phyloP scores from a whole-genome alignment of 2,888 invertebrate species.

The Eudasyphora cyanicolor region DNA sequence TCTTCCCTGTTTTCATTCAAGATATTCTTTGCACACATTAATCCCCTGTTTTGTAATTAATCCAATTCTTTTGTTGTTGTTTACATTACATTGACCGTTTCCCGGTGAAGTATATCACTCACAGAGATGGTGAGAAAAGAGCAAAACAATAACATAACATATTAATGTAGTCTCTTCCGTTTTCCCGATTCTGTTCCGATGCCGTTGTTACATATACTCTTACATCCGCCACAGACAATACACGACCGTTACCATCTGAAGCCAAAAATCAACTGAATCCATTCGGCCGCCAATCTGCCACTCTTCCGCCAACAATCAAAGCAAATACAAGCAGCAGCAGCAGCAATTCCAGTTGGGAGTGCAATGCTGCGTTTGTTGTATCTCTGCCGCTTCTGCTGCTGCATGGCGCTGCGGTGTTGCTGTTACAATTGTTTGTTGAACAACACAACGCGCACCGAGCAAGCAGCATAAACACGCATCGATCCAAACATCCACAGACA shows the following conservation, averaged over 20 bases:
- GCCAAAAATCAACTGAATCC: slow-evolving; percentile 62
- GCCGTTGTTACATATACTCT: slow-evolving; percentile 11
- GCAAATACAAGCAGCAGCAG: slow-evolving; percentile 59
- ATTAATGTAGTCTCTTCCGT: background rate
- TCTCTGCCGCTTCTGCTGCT: background rate
- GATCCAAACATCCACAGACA: background rate
- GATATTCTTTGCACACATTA: background rate
- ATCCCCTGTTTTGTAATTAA: background rate
- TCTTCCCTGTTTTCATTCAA: background rate
- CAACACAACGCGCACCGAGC: slow-evolving; percentile 50
- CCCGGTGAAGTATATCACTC: background rate
- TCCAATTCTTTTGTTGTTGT: slow-evolving; percentile 9
- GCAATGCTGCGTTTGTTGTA: slow-evolving; percentile 37
- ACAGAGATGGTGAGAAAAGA: slow-evolving; percentile 6
- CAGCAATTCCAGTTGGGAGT: slow-evolving; percentile 64
- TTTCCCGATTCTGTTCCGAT: background rate
- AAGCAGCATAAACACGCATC: slow-evolving; percentile 37
- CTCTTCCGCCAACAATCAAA: slow-evolving; percentile 1
- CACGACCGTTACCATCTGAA: slow-evolving; percentile 61
- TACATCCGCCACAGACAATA: slow-evolving; percentile 44
- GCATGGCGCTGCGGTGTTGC: background rate
- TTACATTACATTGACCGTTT: slow-evolving; percentile 52
- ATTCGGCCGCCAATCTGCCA: too few species aligned
- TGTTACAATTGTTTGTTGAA: slow-evolving; percentile 53
- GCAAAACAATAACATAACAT: slow-evolving; percentile 29